These are phyloP conservation scores for Colostygia pectinataria DNA, from an alignment of 2,888 invertebrate species.

Conservation along the genomic window DNA sequence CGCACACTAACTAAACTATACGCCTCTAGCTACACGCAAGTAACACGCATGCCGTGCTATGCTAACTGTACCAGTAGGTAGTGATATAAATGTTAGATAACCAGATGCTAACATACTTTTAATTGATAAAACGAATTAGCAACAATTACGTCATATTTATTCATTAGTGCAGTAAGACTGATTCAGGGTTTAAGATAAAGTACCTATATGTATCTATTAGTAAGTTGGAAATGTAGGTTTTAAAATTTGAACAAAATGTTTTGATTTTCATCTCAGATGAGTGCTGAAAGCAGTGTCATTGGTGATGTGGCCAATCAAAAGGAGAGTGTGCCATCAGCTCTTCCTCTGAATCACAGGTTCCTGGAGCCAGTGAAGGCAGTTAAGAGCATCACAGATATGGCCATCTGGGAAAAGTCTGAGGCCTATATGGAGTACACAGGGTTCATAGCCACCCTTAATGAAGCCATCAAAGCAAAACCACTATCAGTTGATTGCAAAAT, in stretches of 20 bases:
- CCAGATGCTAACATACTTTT: slow-evolving; percentile 4
- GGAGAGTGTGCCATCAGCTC: slow-evolving; percentile 44
- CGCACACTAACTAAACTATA: slow-evolving; percentile 2
- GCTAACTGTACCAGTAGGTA: too few relatives aligned
- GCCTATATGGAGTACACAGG: slow-evolving; percentile 94
- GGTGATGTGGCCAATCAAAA: slow-evolving; percentile 59
- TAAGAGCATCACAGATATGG: slow-evolving; percentile 87
- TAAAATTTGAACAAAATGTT: too few relatives aligned
- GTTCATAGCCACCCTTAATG: slow-evolving; percentile 93
- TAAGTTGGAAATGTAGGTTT: too few relatives aligned
- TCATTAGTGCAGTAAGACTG: too few relatives aligned
- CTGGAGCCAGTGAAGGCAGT: slow-evolving; percentile 85
- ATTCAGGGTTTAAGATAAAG: too few relatives aligned
- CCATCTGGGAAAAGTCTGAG: slow-evolving; percentile 91
- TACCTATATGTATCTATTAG: too few relatives aligned
- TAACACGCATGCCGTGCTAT: too few relatives aligned
- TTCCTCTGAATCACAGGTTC: slow-evolving; percentile 84
- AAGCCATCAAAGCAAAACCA: slow-evolving; percentile 91
- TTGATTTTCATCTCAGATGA: slow-evolving; percentile 55
- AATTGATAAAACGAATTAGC: too few relatives aligned
- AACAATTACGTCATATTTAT: slow-evolving; percentile 7
- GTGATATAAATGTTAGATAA: background rate
- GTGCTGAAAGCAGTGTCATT: slow-evolving; percentile 50
- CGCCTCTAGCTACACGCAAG: slow-evolving; percentile 2
- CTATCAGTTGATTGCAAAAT: slow-evolving; percentile 84